Base-by-base conservation (phyloP, 2,797 vertebrate genomes). In the Siniperca undulata region DNA sequence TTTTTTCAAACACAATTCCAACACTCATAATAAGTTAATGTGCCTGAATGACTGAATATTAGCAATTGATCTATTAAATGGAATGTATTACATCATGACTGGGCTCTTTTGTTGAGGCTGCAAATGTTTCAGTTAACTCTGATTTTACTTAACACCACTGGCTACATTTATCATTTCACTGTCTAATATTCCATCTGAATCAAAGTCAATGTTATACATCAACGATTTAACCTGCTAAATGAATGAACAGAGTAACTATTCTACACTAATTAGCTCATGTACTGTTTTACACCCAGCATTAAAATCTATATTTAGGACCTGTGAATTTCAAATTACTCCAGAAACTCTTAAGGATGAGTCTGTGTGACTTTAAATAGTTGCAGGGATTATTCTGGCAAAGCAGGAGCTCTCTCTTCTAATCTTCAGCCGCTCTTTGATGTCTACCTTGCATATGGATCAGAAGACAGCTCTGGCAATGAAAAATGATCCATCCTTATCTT, bases 341-440 rank as follows among this genome's bases (percentile, higher is more conserved):
- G 74, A 80, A 65, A 53, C 24, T 79, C 42, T 68, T 16, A 50
- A 59, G 69, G 65, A 70, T 70, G 73, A 73, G 34, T 50, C 2
- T 70, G 72, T 71, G 66, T 56, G 81, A 80, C 83, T 90, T 84
- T 50, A 81, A 81, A 83, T 73, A 80, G 80, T 78, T 71, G 56
- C 70, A 78, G 67, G 77, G 91, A 90, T 82, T 86, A 81, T 81
- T 86, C 52, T 85, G 78, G 88, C 78, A 91, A 85, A 84, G 84
- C 62, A 68, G 36, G 7, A 77, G 77, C 78, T 74, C 61, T 77
- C 71, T 75, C 73, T 44, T 87, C 84, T 92, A 82, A 87, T 88
- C 86, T 89, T 70, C 56, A 75, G 38, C 67, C 9, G 9, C 80
- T 81, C 80, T 83, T 86, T 88, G 82, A 91, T 86, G 84, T 84